phyloP scores from a whole-genome alignment of 2,797 vertebrate genomes.

The Adelosebastes latens region DNA sequence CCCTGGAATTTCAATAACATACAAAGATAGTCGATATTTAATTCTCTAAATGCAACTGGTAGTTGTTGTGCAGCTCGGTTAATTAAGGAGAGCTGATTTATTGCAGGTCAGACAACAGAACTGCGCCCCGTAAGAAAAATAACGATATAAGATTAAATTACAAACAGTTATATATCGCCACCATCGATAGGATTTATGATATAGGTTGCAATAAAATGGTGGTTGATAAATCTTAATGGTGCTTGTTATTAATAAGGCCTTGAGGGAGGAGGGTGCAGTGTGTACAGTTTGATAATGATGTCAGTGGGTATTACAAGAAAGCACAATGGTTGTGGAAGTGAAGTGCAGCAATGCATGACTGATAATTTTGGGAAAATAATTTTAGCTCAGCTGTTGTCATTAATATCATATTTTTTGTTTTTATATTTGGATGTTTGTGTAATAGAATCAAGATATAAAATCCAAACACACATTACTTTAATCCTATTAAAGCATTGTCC shows the following conservation, averaged over 20 bases:
- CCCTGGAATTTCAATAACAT: constrained; percentile 80
- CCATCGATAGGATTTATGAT: constrained; percentile 87
- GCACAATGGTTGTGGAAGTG: constrained; percentile 29
- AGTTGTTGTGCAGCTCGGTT: constrained; percentile 84
- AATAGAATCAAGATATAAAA: background rate
- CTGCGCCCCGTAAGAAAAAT: constrained; percentile 70
- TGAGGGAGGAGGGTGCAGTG: constrained; percentile 50
- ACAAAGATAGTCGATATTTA: constrained; percentile 91
- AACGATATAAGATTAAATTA: constrained; percentile 89
- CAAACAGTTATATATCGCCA: constrained; percentile 83
- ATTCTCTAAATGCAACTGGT: constrained; percentile 92
- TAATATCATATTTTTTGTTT: background rate
- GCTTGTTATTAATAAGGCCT: constrained; percentile 90
- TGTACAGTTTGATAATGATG: constrained; percentile 53
- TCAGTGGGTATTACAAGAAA: constrained; percentile 43
- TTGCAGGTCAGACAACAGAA: constrained; percentile 78
- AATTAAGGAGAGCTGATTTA: constrained; percentile 91
- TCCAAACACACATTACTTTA: background rate
- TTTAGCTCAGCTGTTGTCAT: background rate
- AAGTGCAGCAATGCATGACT: constrained; percentile 1
- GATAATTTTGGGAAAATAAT: constrained; percentile 4
- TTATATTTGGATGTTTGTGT: background rate
- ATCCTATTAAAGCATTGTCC: constrained; percentile 17
- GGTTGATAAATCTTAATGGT: constrained; percentile 94
- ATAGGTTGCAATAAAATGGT: constrained; percentile 87